Evolutionary conservation across 2,113 vertebrate genomes (phyloP).

Genomic region (Pedetes capensis): DNA sequence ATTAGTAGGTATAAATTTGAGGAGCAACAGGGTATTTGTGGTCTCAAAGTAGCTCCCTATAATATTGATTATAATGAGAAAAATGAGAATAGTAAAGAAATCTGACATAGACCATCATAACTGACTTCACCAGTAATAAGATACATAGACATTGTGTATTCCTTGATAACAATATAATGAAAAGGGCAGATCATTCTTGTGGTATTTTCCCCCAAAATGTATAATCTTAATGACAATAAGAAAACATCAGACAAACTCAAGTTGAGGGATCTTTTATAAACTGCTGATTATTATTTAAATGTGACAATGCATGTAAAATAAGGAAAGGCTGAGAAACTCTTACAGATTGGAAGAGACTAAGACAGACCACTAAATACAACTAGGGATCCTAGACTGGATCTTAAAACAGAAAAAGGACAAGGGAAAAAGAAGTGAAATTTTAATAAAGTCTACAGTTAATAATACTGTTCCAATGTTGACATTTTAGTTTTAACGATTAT

Average conservation of each 20-base stretch:
- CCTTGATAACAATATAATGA: neutral
- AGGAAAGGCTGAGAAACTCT: neutral
- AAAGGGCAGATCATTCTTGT: neutral
- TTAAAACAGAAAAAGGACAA: neutral
- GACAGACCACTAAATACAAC: neutral
- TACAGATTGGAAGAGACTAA: neutral
- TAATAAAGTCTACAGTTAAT: neutral
- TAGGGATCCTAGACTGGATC: neutral
- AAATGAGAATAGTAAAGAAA: neutral
- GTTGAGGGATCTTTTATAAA: conserved; percentile 13
- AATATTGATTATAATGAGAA: neutral
- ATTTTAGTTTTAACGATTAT: conserved; percentile 46
- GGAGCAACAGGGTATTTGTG: neutral
- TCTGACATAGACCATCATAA: neutral
- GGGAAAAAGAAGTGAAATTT: neutral
- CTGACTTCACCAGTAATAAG: neutral
- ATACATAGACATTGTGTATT: neutral
- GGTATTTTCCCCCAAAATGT: neutral
- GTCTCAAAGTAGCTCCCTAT: neutral
- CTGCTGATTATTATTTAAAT: conserved; percentile 4
- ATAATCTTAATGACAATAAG: neutral
- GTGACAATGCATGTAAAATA: conserved; percentile 20
- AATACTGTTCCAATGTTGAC: neutral
- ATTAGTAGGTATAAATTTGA: neutral
- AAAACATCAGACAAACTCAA: conserved; percentile 6